Base-by-base conservation (phyloP, 2,888 invertebrate species). In the Rhagonycha fulva region DNA sequence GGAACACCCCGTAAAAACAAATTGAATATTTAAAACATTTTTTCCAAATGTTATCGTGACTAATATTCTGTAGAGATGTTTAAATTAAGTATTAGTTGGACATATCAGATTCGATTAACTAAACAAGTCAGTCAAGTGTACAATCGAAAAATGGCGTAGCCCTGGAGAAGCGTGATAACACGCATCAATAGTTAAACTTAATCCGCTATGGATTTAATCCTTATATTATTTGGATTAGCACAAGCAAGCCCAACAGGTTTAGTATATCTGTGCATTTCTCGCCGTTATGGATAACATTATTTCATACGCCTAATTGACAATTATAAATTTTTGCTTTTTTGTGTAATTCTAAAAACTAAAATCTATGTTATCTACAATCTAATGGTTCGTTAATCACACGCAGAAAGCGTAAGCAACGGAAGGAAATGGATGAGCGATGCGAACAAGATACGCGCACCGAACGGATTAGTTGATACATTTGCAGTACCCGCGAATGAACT, bases 201-300 rank as follows among this genome's bases (percentile, higher is more conserved):
- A 87, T 87, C 87, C 86, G 82, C 80, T 82, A 83, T 83, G 82
- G 84, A 86, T 87, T 87, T 88, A 87, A 88, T 88, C 87, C 87
- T 84, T 85, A 86, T 86, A 88, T 87, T 87, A 86, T 84, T 84
- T 82, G 86, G 87, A 87, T 87, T 86, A 87, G 83, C 83, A 81
- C 80, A 81, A 82, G 77, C 84, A 84, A 85, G 83, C 83, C 82
- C 83, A 85, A 84, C 83, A 84, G 85, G 84, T 85, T 86, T 84
- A 81, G 12, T 84, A 86, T 85, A 87, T 66, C 24, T 86, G 84
- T 84, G 87, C 86, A 86, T 87, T 47, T 73, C 70, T 87, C 89
- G 89, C 89, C 89, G 88, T 61, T 70, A 26, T 47, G 61, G 24
- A 26, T 70, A 19, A 62, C 62, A 70, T n/a, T 61, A 70, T n/a